These are phyloP conservation scores for Buteo buteo DNA, from an alignment of 2,113 vertebrate genomes.

Conservation along the genomic window DNA sequence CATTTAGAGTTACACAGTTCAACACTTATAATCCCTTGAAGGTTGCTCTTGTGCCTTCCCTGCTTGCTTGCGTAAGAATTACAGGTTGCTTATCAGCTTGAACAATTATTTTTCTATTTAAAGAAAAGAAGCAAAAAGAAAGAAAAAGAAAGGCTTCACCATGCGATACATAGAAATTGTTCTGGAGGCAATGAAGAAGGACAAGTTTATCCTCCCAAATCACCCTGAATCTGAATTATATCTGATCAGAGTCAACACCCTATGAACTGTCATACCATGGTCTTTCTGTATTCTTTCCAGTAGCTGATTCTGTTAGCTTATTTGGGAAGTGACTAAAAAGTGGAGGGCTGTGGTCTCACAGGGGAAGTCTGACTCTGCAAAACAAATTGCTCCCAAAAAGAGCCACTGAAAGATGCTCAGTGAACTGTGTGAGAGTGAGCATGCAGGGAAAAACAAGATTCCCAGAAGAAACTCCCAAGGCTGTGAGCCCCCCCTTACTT, in stretches of 20 bases:
- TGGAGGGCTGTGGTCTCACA: neutral
- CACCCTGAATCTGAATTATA: neutral
- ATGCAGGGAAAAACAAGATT: neutral
- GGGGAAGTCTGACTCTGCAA: neutral
- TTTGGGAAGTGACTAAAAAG: neutral
- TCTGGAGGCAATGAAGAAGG: neutral
- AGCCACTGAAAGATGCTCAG: neutral
- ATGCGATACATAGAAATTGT: neutral
- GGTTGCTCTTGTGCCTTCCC: neutral
- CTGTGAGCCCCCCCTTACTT: neutral
- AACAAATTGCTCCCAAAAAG: neutral
- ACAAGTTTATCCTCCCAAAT: neutral
- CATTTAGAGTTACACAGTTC: neutral
- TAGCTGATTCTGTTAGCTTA: neutral
- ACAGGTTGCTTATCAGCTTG: neutral
- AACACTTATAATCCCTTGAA: neutral
- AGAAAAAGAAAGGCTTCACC: neutral
- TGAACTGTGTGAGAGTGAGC: neutral
- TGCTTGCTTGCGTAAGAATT: neutral
- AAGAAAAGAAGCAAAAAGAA: neutral
- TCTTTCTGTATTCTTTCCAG: neutral
- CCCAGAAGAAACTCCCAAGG: neutral
- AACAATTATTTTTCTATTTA: slow-evolving; percentile 14
- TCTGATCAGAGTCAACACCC: neutral
- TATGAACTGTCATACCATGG: neutral